Evolutionary conservation across 2,888 invertebrate species (phyloP).

Genomic region (Drosophila recens): DNA sequence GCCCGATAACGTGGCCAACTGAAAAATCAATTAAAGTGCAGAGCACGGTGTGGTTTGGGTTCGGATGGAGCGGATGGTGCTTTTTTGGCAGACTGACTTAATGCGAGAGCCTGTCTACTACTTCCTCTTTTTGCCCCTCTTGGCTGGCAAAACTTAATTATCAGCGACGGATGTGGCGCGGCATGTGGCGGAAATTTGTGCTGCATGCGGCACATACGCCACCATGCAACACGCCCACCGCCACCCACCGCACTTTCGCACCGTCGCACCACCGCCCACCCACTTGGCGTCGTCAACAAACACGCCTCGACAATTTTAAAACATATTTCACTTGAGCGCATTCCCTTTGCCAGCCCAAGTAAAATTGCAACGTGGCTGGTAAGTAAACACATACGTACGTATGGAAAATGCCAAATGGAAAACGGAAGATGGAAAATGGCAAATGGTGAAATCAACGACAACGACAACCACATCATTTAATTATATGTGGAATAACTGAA

Average conservation of each 20-base stretch:
- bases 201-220: constrained; percentile 19
- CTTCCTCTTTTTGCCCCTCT: not conserved
- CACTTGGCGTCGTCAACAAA: constrained; percentile 66
- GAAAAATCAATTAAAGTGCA: constrained; percentile 76
- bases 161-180: constrained; percentile 75
- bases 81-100: constrained; percentile 33
- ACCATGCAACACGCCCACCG: not conserved
- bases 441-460: constrained; percentile 40
- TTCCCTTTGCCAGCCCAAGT: constrained; percentile 45
- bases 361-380: constrained; percentile 30
- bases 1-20: constrained; percentile 75
- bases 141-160: constrained; percentile 71
- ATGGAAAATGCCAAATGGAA: constrained; percentile 22
- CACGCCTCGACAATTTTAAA: constrained; percentile 78
- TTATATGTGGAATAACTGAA: constrained; percentile 23
- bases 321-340: constrained; percentile 74
- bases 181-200: constrained; percentile 69
- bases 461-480: constrained; percentile 53
- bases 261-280: not conserved
- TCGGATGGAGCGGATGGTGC: constrained; percentile 9
- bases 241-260: not conserved
- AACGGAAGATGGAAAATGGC: constrained; percentile 4
- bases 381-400: not conserved
- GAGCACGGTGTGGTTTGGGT: constrained; percentile 15
- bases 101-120: constrained; percentile 30